Evolutionary conservation across 2,113 vertebrate genomes (phyloP), one percentile per base, ranked within the genome.

Genomic region (Atractosteus spatula): DNA sequence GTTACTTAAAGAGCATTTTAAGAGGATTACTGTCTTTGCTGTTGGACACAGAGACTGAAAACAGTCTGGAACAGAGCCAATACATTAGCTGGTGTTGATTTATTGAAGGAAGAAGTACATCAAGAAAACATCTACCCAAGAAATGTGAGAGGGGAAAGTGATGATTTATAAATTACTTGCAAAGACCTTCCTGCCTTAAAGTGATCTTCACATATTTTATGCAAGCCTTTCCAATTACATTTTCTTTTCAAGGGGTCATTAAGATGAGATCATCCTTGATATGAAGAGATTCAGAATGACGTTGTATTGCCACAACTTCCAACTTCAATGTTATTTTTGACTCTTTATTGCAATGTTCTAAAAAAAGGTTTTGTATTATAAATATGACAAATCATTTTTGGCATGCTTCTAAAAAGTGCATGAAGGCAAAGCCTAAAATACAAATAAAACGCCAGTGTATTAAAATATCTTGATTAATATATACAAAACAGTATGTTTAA

Each of bases 1-100:
- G 74, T 71, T 78, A 72, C 75, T 85, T 83, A 85, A 86, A 78
- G 79, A 84, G 73, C 78, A 81, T 80, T 84, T 88, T 79, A 85
- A 86, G 76, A 84, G 71, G 75, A 87, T 85, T 83, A 83, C 62
- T 74, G 67, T 62, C 74, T 81, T 77, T 80, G 13, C 62, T 72
- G 11, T 62, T 70, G 55, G 57, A 74, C n/a, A 56, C 3, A 5
- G 68, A 44, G 51, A 68, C 0, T 63, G 76, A 55, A 69, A 71
- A 67, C 66, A 71, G 44, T 70, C 74, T 78, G 45, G 66, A 79
- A 79, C 80, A 74, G 78, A 74, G 59, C 66, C 73, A 83, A 75
- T 77, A 74, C 29, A 80, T 83, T 80, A 86, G 66, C 62, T 63
- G 75, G 64, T 67, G 70, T 0, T 84, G 75, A 89, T 86, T 79